Evolutionary conservation across 2,888 invertebrate species (phyloP).

Genomic region (Lathronympha strigana): DNA sequence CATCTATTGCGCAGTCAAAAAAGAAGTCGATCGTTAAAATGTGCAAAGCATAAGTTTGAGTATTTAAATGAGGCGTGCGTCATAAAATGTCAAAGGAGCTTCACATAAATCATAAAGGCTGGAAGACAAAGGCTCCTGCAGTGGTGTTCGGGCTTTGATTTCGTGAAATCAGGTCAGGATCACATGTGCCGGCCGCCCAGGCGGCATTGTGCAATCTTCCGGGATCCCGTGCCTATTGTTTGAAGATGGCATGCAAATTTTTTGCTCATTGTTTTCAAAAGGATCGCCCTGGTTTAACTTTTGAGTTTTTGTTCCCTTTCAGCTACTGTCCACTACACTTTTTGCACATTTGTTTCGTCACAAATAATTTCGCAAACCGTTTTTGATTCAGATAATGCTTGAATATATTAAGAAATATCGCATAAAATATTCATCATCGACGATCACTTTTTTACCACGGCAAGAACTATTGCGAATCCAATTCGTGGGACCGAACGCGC

Average conservation of each 20-base stretch:
- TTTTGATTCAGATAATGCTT: not conserved
- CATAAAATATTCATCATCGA: slow-evolving; percentile 22
- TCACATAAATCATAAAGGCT: slow-evolving; percentile 81
- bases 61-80: slow-evolving; percentile 81
- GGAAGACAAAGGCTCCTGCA: slow-evolving; percentile 67
- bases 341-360: not conserved
- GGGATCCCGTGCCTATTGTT: slow-evolving; percentile 69
- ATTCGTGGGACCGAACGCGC: slow-evolving; percentile 73
- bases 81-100: slow-evolving; percentile 79
- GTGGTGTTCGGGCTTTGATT: slow-evolving; percentile 64
- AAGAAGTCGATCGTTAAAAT: slow-evolving; percentile 72
- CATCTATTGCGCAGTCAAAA: slow-evolving; percentile 66
- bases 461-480: slow-evolving; percentile 56
- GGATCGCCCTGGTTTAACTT: slow-evolving; percentile 41
- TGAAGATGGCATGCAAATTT: slow-evolving; percentile 71
- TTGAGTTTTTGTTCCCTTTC: slow-evolving; percentile 56
- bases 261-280: slow-evolving; percentile 59
- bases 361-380: slow-evolving; percentile 23
- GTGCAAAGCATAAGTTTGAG: slow-evolving; percentile 77
- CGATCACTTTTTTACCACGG: slow-evolving; percentile 14
- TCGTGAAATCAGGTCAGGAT: slow-evolving; percentile 80
- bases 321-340: slow-evolving; percentile 42
- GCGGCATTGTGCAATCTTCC: slow-evolving; percentile 78
- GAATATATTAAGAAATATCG: slow-evolving; percentile 7
- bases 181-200: slow-evolving; percentile 75